phyloP scores from a whole-genome alignment of 2,888 invertebrate genomes.

The Drosophila pegasa region DNA sequence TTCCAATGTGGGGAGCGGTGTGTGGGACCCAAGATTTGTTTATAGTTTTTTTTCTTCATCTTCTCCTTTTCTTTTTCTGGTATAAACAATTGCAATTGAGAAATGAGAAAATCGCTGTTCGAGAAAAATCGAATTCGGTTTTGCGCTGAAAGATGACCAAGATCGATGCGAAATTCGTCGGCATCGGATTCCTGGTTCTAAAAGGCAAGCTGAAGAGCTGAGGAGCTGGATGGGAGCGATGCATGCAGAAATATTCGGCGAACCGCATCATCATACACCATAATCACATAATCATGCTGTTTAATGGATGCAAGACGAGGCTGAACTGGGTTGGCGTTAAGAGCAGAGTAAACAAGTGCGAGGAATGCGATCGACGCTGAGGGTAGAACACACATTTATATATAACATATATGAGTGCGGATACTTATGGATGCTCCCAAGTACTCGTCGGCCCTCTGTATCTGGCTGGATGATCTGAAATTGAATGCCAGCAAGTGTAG shows the following conservation, averaged over 20 bases:
- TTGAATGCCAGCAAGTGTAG: slow-evolving; percentile 54
- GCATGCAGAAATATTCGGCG: slow-evolving; percentile 41
- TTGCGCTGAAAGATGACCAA: slow-evolving; percentile 29
- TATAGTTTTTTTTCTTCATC: slow-evolving; percentile 52
- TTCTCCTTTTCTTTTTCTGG: slow-evolving; percentile 15
- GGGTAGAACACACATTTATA: neutral
- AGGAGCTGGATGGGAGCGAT: slow-evolving; percentile 29
- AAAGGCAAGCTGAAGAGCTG: neutral
- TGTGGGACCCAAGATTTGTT: slow-evolving; percentile 55
- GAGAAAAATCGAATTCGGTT: slow-evolving; percentile 59
- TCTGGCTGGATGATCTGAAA: slow-evolving; percentile 32
- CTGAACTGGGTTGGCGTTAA: slow-evolving; percentile 60
- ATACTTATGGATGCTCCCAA: slow-evolving; percentile 26
- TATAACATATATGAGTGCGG: neutral
- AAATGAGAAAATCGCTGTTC: slow-evolving; percentile 58
- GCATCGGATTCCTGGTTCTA: slow-evolving; percentile 30
- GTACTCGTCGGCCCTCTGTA: slow-evolving; percentile 14
- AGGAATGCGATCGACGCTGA: slow-evolving; percentile 39
- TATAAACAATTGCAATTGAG: slow-evolving; percentile 76
- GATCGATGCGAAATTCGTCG: slow-evolving; percentile 24
- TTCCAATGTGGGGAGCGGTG: slow-evolving; percentile 1
- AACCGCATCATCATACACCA: slow-evolving; percentile 48
- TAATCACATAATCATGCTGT: slow-evolving; percentile 41
- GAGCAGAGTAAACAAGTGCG: slow-evolving; percentile 58
- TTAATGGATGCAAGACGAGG: slow-evolving; percentile 47